Base-by-base conservation (phyloP, 2,888 invertebrate genomes). In the Drosophila barbarae region DNA sequence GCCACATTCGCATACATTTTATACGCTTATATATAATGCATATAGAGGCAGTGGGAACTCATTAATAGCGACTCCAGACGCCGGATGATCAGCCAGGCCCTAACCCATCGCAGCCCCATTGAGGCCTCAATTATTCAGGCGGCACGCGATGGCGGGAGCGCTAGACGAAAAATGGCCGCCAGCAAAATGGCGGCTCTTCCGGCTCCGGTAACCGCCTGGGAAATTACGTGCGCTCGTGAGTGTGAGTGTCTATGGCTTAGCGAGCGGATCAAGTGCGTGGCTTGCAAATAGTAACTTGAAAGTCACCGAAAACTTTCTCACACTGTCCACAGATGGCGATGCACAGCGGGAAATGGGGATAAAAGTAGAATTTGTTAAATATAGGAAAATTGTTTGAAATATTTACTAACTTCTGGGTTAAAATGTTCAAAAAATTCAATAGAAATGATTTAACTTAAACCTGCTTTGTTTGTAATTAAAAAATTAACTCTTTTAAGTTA, bases 41-140 rank as follows among this genome's bases (percentile, higher is more conserved):
- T 64, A 73, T 72, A 72, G 77, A 71, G 77, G 70, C 72, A 68
- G 68, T 65, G 68, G 74, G 68, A 79, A 80, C 81, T 80, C 79
- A 80, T 80, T 80, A 80, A 80, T 77, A 73, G 78, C 52, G 38
- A 26, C 56, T 47, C 51, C 60, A 47, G 47, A 49, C 51, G 42
- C 32, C 32, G 56, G 42, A 32, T 38, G 47, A 42, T 42, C 47
- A 35, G 50, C 71, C 64, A 23, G 38, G 5, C 10, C 35, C 8
- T 69, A 78, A 67, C 79, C 81, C 72, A 65, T 72, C 65, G 63
- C 64, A 68, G 42, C 72, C 23, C 69, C 41, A 39, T 35, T 35
- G 35, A 12, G 63, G 38, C 74, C 79, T 80, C 68, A 77, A 81
- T 79, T 81, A 80, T 80, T 81, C 70, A 81, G 54, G 50, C 64